These are phyloP conservation scores for Trididemnum nubilum DNA, from an alignment of 23 tunicate genomes.

Conservation along the genomic window DNA sequence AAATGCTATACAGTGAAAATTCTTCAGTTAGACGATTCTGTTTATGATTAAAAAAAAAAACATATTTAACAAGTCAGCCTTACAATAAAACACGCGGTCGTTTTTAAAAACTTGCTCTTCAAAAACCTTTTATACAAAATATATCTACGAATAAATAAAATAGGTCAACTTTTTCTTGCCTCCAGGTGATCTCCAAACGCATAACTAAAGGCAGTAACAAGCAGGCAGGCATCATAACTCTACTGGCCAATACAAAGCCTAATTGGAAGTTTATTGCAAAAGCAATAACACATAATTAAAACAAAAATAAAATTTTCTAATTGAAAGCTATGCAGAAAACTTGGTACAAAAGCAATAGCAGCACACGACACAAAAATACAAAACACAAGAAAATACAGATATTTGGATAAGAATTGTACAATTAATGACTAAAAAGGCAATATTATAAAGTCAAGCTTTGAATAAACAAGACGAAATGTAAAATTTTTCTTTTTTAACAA, in stretches of 20 bases:
- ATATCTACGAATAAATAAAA: no score
- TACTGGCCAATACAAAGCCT: background rate
- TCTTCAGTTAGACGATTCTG: no score
- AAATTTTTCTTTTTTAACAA: no score
- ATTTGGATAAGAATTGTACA: no score
- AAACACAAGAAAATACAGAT: background rate
- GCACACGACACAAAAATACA: background rate
- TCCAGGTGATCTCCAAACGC: background rate
- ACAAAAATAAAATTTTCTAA: slow-evolving; percentile 10
- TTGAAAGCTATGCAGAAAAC: background rate
- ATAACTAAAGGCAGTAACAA: background rate
- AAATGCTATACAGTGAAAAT: no score
- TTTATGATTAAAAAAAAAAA: no score
- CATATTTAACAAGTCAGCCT: no score
- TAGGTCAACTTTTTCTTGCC: background rate
- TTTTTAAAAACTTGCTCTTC: background rate
- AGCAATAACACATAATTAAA: background rate
- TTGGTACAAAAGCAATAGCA: slow-evolving; percentile 24
- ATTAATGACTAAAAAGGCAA: no score
- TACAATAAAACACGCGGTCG: no score
- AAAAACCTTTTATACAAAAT: background rate
- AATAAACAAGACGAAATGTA: no score
- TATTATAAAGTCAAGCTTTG: no score
- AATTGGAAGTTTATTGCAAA: background rate
- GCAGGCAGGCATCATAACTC: background rate